Base-by-base conservation (phyloP, 2,113 vertebrate genomes). In the Oncorhynchus tshawytscha region DNA sequence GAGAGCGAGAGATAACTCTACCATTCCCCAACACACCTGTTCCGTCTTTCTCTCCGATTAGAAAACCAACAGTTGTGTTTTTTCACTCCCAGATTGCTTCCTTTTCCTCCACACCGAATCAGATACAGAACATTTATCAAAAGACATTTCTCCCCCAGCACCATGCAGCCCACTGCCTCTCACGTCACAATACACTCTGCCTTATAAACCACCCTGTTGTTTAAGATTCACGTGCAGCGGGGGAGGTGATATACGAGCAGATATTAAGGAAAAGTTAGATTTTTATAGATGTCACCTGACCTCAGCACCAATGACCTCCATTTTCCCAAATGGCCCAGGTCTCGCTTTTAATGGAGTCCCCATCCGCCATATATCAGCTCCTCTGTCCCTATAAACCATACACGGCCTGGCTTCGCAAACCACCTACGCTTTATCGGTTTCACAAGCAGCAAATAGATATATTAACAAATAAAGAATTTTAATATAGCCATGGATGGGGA, bases 291-390 rank as follows among this genome's bases (percentile, higher is more conserved):
- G 91, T 92, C 91, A 91, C 80, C 71, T 93, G 91, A 92, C 91
- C 91, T 90, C 81, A 89, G 91, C 87, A 86, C 89, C 90, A 90
- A 87, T 92, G 92, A 93, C 94, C 93, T 94, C 92, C 90, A 92
- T 94, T 94, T 92, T 89, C 89, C 90, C 92, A 91, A 92, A 93
- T 93, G 92, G 92, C 88, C 83, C 86, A 83, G 90, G 90, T 91
- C 91, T 92, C 86, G 80, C 89, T 93, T 94, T 94, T 94, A 94
- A 94, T 93, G 91, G 92, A 94, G 91, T 93, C 92, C 84, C 89
- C n/a, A 81, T 29, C 79, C 81, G 90, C 86, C 85, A 91, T 93
- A 94, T 93, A 93, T 94, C 94, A 93, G 86, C 67, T 18, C 79
- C 78, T 87, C 87, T 86, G 88, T 89, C 90, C 90, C 92, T 91